phyloP scores from a whole-genome alignment of 92 coral and sea anemone species.

The Diadumene lineata region DNA sequence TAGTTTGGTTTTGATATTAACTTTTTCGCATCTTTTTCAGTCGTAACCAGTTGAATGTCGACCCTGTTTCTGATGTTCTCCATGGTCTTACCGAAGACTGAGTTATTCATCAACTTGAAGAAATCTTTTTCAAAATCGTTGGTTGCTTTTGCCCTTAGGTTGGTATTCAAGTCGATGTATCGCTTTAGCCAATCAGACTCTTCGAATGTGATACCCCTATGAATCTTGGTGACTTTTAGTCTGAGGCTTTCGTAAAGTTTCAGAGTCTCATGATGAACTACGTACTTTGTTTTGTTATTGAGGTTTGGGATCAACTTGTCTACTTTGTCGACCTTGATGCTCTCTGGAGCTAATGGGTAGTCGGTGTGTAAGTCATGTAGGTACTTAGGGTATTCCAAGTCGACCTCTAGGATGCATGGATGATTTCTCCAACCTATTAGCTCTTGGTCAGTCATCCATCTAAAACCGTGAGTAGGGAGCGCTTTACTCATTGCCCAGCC shows the following conservation, averaged over 20 bases:
- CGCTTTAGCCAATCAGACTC: constrained; percentile 45
- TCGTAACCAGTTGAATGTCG: constrained; percentile 40
- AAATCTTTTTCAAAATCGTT: constrained; percentile 51
- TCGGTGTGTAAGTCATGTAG: constrained; percentile 47
- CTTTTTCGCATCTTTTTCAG: constrained; percentile 29
- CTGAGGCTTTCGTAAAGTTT: constrained; percentile 27
- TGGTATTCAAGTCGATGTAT: constrained; percentile 43
- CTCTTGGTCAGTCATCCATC: constrained; percentile 37
- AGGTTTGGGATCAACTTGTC: constrained; percentile 37
- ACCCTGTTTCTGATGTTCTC: constrained; percentile 50
- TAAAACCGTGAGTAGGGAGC: constrained; percentile 24
- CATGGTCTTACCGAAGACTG: constrained; percentile 46
- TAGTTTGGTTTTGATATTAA: constrained; percentile 54
- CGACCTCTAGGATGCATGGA: constrained; percentile 42
- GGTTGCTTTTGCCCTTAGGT: constrained; percentile 33
- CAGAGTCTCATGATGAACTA: constrained; percentile 29
- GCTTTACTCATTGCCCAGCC: constrained; percentile 48
- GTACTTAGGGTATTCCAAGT: constrained; percentile 20
- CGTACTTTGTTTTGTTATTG: constrained; percentile 29
- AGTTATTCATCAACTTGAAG: constrained; percentile 55
- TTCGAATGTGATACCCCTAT: constrained; percentile 41
- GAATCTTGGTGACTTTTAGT: constrained; percentile 39
- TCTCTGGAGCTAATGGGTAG: constrained; percentile 44
- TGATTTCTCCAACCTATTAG: constrained; percentile 10
- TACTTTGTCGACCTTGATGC: not conserved